Percentiles rank a stretch among this genome's conserved stretches.
phyloP scores from a whole-genome alignment of 2,888 invertebrate species.

The Drosophila tanythrix region DNA sequence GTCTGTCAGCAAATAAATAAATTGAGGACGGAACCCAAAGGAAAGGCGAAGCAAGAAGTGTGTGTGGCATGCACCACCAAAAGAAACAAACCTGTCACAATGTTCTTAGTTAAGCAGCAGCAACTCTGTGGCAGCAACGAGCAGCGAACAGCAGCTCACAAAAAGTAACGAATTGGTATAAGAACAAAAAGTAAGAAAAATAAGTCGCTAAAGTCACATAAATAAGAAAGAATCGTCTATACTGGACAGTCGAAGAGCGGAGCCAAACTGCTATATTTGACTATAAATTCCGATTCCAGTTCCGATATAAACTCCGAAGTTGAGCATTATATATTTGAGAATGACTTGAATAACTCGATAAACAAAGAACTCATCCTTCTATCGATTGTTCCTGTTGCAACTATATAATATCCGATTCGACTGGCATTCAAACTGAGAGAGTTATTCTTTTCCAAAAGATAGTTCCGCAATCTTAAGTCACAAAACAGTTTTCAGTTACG shows the following conservation, averaged over 20 bases:
- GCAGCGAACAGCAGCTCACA: not conserved
- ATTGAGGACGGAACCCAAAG: not conserved
- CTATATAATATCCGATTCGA: too few species aligned
- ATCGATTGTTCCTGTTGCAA: too few species aligned
- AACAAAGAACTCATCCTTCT: too few species aligned
- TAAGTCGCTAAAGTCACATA: not conserved
- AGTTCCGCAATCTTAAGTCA: not conserved
- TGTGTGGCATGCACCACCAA: conserved; percentile 6
- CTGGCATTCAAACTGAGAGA: too few species aligned
- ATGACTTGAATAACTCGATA: too few species aligned
- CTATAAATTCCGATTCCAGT: not conserved
- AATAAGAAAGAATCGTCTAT: not conserved
- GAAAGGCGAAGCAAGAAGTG: conserved; percentile 10
- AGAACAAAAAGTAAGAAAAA: not conserved
- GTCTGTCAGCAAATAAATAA: conserved; percentile 52
- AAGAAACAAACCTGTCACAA: conserved; percentile 33
- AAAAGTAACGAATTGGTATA: conserved; percentile 1
- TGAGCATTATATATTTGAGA: too few species aligned
- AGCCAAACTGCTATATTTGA: not conserved
- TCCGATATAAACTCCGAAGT: not conserved
- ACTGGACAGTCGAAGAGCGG: not conserved
- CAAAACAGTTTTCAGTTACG: not conserved
- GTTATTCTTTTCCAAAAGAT: too few species aligned
- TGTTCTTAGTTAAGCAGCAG: conserved; percentile 9
- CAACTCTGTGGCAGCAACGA: conserved; percentile 1